Evolutionary conservation across 2,797 vertebrate species (phyloP).

Genomic region (Moxostoma hubbsi): DNA sequence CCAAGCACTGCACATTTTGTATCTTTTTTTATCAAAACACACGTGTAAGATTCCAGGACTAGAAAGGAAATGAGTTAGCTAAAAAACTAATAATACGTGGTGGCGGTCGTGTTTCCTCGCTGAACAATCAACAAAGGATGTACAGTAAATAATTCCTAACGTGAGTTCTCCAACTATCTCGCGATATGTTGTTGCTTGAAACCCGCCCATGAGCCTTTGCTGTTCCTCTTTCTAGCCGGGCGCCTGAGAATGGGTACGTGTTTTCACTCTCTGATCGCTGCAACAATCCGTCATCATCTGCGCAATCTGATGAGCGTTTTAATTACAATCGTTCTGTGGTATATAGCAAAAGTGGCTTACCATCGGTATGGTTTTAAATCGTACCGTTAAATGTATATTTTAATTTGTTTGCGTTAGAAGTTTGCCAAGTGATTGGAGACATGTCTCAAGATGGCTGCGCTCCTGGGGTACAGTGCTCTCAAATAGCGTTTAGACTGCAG

Average conservation of each 20-base stretch:
- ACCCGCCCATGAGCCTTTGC: constrained; percentile 78
- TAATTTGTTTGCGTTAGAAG: constrained; percentile 42
- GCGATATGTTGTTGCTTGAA: constrained; percentile 79
- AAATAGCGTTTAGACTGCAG: background rate
- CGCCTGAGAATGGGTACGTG: constrained; percentile 90
- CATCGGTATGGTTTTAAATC: background rate
- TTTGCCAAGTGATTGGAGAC: constrained; percentile 42
- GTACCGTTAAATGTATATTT: fast-evolving
- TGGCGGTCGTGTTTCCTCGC: background rate
- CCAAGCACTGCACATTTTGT: no score
- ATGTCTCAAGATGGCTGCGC: constrained; percentile 78
- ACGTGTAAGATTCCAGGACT: no score
- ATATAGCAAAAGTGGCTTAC: background rate
- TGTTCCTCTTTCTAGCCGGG: constrained; percentile 87
- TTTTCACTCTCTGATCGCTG: constrained; percentile 45
- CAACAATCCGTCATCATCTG: constrained; percentile 75
- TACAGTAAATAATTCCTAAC: background rate
- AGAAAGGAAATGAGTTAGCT: no score
- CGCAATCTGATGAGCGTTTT: constrained; percentile 38
- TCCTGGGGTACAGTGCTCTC: constrained; percentile 16
- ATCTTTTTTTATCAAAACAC: no score
- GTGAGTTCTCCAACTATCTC: constrained; percentile 58
- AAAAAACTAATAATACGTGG: background rate
- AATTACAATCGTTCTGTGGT: constrained; percentile 21
- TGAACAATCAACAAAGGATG: background rate